Base-by-base conservation (phyloP, 2,888 invertebrate species). In the Melieria omissa region DNA sequence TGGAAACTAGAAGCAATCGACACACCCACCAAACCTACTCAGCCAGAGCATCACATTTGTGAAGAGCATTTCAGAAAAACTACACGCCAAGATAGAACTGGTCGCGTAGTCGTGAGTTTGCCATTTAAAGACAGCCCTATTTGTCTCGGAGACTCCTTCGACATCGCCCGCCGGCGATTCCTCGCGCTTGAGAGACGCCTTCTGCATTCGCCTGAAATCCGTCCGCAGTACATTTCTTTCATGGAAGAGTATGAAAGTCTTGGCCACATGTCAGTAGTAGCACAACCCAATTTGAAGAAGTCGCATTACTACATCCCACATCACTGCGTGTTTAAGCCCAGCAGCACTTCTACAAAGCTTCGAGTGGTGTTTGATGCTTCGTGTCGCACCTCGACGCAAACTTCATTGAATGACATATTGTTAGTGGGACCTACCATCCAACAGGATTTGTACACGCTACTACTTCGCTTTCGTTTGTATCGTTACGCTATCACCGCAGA, bases 361-460 rank as follows among this genome's bases (percentile, higher is more conserved):
- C 74, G 0, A 65, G 61, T 66, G 41, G 66, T 57, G 6, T 75
- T 73, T 58, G 72, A 73, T 69, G 72, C 71, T 12, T 73, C 72
- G 10, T 57, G 58, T n/a, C 57, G 52, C 12, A 70, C 64, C 12
- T 44, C 47, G 0, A 57, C 58, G 10, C 46, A 47, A 42, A 49
- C 47, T n/a, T 70, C 70, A 0, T 46, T 73, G 29, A 75, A 75
- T 54, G 47, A 75, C 62, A 64, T 71, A 45, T 52, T 70, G 10
- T 67, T 72, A 62, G 70, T 72, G 45, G 73, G 73, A 0, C 65
- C 75, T 29, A 73, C 70, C 7, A 74, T 72, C 49, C 71, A 67
- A 49, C 65, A 70, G 52, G 73, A 73, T 47, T 52, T 71, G n/a
- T 62, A 67, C 4, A 67, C 52, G 5, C 73, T 72, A 44, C 6